phyloP scores from a whole-genome alignment of 1,140 invertebrate species.

The Anastrepha obliqua region DNA sequence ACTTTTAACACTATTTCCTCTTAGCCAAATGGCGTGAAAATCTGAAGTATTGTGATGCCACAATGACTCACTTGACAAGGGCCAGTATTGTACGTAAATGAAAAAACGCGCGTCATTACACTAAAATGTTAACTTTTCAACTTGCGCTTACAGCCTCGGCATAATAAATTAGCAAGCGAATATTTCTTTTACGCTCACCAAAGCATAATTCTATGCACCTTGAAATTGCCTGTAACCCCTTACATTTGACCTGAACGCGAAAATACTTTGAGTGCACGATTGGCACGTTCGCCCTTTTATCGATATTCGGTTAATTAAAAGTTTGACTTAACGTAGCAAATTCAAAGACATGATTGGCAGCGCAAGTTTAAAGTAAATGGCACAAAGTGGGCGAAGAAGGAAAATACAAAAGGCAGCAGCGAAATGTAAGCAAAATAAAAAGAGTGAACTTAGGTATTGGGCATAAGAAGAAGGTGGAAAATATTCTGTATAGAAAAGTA shows the following conservation, averaged over 20 bases:
- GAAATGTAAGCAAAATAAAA: background rate
- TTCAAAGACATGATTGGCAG: slow-evolving; percentile 44
- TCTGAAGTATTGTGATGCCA: no score
- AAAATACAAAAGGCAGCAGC: background rate
- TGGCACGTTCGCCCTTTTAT: slow-evolving; percentile 45
- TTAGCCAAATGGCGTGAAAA: background rate
- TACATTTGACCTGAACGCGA: background rate
- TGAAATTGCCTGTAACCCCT: background rate
- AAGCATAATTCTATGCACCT: background rate
- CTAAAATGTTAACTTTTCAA: background rate
- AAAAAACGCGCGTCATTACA: background rate
- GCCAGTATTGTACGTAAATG: background rate
- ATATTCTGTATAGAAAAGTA: background rate
- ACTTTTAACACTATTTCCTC: background rate
- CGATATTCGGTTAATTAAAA: slow-evolving; percentile 51
- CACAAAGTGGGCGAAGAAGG: background rate
- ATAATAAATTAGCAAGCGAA: slow-evolving; percentile 15
- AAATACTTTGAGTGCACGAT: slow-evolving; percentile 24
- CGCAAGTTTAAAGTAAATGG: slow-evolving; percentile 6
- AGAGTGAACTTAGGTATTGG: background rate
- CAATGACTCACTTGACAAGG: no score
- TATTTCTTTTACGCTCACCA: background rate
- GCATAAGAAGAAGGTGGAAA: background rate
- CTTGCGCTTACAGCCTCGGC: background rate
- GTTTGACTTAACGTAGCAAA: slow-evolving; percentile 37